Evolutionary conservation across 2,797 vertebrate species (phyloP).

Genomic region (Heliangelus exortis): DNA sequence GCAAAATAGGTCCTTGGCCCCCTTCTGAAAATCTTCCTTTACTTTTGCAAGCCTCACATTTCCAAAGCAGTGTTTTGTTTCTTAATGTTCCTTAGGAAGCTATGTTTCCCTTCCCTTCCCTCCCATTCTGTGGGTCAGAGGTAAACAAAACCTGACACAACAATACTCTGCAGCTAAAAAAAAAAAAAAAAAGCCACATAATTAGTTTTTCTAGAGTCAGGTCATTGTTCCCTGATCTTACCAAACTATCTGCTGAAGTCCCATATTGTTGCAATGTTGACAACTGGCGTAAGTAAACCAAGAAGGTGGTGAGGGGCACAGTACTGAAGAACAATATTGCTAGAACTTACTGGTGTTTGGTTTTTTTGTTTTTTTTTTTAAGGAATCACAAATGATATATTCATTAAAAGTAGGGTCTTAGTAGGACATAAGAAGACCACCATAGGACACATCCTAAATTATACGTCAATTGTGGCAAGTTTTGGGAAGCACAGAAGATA

Average conservation of each 20-base stretch:
- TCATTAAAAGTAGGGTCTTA: background rate
- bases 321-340: accelerated
- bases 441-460: background rate
- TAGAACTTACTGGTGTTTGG: background rate
- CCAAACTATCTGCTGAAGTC: background rate
- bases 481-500: background rate
- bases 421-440: background rate
- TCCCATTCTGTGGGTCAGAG: background rate
- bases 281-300: accelerated
- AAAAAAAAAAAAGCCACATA: background rate
- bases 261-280: accelerated
- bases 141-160: background rate
- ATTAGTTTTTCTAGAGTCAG: background rate
- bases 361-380: no score
- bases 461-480: accelerated
- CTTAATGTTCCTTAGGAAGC: background rate
- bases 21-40: background rate
- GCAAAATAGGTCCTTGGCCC: background rate
- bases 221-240: accelerated
- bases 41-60: background rate
- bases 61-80: background rate
- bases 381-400: background rate
- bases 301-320: background rate
- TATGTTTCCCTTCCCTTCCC: background rate
- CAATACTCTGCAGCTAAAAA: background rate